These are phyloP conservation scores for Archocentrus centrarchus DNA, from an alignment of 2,113 vertebrate genomes.

Conservation along the genomic window DNA sequence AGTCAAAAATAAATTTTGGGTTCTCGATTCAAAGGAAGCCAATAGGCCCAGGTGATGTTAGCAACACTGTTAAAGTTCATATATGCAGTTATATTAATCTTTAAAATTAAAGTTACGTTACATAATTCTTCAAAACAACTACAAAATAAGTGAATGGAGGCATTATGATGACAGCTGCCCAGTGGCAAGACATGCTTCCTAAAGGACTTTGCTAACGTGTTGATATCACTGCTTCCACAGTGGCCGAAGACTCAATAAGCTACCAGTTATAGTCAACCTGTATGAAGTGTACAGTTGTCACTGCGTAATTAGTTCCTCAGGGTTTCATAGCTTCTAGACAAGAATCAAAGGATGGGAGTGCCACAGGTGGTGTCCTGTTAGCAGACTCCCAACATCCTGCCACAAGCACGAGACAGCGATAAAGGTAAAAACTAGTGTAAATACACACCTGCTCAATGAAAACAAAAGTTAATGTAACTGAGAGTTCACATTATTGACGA, in stretches of 20 bases:
- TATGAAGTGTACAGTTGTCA: background rate
- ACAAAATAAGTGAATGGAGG: background rate
- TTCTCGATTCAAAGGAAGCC: background rate
- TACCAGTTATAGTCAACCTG: background rate
- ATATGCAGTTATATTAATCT: background rate
- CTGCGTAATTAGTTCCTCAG: background rate
- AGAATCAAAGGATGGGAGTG: background rate
- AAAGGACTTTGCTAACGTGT: background rate
- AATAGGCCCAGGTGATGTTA: too few relatives aligned
- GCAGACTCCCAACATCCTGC: background rate
- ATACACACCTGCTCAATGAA: background rate
- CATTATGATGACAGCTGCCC: too few relatives aligned
- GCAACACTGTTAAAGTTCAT: background rate
- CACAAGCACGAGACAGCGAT: background rate
- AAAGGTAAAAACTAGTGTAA: background rate
- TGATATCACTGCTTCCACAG: background rate
- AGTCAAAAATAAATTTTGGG: background rate
- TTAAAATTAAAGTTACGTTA: background rate
- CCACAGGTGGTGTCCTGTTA: background rate
- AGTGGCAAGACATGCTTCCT: background rate
- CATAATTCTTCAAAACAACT: background rate
- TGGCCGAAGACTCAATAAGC: background rate
- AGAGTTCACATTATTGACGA: background rate
- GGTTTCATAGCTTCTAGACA: too few relatives aligned
- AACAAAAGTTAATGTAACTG: background rate